Evolutionary conservation across 2,113 vertebrate species (phyloP).

Genomic region (Grammomys surdaster): DNA sequence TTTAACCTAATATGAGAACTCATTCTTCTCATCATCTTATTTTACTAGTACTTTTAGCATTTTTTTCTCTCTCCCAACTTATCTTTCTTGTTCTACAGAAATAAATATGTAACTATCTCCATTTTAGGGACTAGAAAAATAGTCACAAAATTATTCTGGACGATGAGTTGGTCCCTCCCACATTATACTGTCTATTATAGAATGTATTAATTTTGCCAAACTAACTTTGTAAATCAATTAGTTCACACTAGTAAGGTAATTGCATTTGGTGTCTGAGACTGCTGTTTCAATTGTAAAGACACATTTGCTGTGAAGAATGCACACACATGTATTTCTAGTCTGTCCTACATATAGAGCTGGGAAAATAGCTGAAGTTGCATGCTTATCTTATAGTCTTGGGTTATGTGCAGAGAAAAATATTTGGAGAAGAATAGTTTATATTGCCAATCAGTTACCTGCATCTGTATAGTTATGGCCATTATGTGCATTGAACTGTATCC

Average conservation of each 20-base stretch:
- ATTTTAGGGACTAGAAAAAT: background rate
- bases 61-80: background rate
- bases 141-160: background rate
- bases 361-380: background rate
- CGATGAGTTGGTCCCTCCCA: background rate
- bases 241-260: background rate
- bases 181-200: background rate
- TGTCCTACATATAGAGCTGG: background rate
- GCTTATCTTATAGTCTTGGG: background rate
- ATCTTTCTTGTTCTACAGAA: background rate
- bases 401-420: background rate
- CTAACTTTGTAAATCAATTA: background rate
- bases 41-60: background rate
- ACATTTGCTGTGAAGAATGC: background rate
- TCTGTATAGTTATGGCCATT: slow-evolving; percentile 61
- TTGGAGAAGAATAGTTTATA: slow-evolving; percentile 40
- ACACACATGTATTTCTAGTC: slow-evolving; percentile 27
- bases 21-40: background rate
- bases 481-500: slow-evolving; percentile 63
- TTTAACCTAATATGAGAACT: background rate
- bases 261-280: slow-evolving; percentile 23
- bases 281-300: slow-evolving; percentile 42
- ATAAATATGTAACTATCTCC: background rate
- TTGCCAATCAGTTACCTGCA: slow-evolving; percentile 70
- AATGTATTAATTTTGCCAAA: background rate